A percentile compares a stretch with the other conserved stretches of the same genome.
phyloP scores from a whole-genome alignment of 2,888 invertebrate species.

The Apamea monoglypha region DNA sequence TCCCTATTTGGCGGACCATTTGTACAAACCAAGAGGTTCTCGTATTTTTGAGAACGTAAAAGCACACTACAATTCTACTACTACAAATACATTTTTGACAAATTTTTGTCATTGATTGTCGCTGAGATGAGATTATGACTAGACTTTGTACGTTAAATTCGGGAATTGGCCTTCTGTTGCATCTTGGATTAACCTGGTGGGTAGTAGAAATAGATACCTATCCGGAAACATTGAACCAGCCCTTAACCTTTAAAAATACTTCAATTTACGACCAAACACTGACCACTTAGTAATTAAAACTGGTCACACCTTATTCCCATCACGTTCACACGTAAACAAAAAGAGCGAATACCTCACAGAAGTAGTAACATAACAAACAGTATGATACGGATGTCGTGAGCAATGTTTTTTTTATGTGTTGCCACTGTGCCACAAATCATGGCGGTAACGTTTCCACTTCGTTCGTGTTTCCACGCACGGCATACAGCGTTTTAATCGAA shows the following conservation, averaged over 20 bases:
- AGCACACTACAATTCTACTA: no score
- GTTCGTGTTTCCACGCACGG: slow-evolving; percentile 51
- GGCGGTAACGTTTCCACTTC: slow-evolving; percentile 62
- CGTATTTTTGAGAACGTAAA: background rate
- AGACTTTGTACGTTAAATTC: background rate
- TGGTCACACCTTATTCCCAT: slow-evolving; percentile 27
- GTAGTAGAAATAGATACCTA: background rate
- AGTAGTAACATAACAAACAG: slow-evolving; percentile 32
- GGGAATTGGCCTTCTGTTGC: background rate
- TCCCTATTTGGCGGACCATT: background rate
- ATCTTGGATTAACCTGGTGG: background rate
- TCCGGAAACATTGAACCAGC: background rate
- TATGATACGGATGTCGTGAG: slow-evolving; percentile 62
- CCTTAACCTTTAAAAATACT: slow-evolving; percentile 1
- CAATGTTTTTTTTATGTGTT: slow-evolving; percentile 48
- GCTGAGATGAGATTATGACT: background rate
- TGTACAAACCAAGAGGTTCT: background rate
- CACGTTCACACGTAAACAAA: slow-evolving; percentile 23
- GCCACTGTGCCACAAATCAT: slow-evolving; percentile 61
- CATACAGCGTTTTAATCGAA: slow-evolving; percentile 27
- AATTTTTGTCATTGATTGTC: background rate
- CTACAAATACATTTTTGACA: background rate
- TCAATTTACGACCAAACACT: background rate
- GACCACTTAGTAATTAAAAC: slow-evolving; percentile 30
- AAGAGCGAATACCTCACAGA: slow-evolving; percentile 19